phyloP scores from a whole-genome alignment of 1,140 invertebrate genomes.

The Diachasmimorpha longicaudata region DNA sequence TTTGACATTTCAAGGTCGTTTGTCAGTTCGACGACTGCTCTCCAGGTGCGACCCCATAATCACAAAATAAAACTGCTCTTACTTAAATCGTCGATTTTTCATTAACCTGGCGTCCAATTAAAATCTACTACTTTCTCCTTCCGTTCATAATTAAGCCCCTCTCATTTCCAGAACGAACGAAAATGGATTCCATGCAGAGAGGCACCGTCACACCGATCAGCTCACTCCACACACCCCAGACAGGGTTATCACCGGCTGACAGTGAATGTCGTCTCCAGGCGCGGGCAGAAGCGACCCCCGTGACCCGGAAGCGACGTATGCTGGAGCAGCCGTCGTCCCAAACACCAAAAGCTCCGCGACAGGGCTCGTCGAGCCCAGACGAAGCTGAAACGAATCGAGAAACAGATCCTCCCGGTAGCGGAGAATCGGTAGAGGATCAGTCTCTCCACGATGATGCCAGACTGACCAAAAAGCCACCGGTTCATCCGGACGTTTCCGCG shows the following conservation, averaged over 20 bases:
- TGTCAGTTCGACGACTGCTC: no score
- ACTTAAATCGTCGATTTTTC: no score
- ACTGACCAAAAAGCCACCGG: slow-evolving; percentile 32
- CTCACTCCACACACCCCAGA: slow-evolving; percentile 26
- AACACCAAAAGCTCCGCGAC: slow-evolving; percentile 41
- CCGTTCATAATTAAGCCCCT: no score
- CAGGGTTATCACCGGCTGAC: slow-evolving; percentile 29
- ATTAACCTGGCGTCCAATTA: no score
- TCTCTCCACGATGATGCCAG: slow-evolving; percentile 25
- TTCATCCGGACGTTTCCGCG: slow-evolving; percentile 15
- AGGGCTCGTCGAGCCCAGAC: slow-evolving; percentile 6
- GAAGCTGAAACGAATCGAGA: neutral
- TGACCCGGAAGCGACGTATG: slow-evolving; percentile 44
- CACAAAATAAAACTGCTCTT: no score
- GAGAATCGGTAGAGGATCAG: neutral
- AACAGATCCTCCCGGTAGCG: neutral
- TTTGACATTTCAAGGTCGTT: no score
- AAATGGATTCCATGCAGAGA: slow-evolving; percentile 46
- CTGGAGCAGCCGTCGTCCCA: slow-evolving; percentile 38
- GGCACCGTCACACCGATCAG: slow-evolving; percentile 53
- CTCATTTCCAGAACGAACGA: slow-evolving; percentile 40
- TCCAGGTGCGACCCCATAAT: no score
- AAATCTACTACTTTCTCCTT: no score
- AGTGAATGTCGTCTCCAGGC: slow-evolving; percentile 22
- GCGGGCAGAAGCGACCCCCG: slow-evolving; percentile 45